These are phyloP conservation scores for Copidosoma aretas DNA, from an alignment of 2,888 invertebrate species.

Conservation along the genomic window DNA sequence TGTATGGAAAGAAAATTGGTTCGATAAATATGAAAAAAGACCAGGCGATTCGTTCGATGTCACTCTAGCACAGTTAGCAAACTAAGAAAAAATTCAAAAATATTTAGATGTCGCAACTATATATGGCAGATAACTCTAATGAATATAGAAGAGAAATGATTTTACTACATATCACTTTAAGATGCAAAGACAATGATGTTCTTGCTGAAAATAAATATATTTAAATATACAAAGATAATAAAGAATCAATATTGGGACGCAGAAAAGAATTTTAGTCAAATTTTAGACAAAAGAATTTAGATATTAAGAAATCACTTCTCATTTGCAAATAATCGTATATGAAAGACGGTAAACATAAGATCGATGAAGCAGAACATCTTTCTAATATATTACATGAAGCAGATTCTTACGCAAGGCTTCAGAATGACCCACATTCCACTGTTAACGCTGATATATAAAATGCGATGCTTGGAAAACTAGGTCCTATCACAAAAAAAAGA, in stretches of 20 bases:
- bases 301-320: conserved; percentile 49
- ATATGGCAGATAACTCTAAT: conserved; percentile 50
- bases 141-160: conserved; percentile 50
- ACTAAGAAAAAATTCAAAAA: conserved; percentile 47
- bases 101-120: conserved; percentile 58
- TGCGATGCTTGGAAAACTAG: too few relatives aligned
- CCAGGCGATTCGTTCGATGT: conserved; percentile 50
- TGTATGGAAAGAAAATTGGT: conserved; percentile 60
- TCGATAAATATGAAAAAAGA: conserved; percentile 59
- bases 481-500: too few relatives aligned
- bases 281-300: too few relatives aligned
- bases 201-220: conserved; percentile 54
- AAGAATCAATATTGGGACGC: conserved; percentile 48
- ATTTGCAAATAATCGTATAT: conserved; percentile 34
- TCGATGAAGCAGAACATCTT: too few relatives aligned
- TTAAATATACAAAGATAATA: conserved; percentile 50
- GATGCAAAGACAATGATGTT: conserved; percentile 56
- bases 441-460: too few relatives aligned
- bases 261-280: conserved; percentile 52
- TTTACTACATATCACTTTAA: conserved; percentile 55
- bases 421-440: too few relatives aligned
- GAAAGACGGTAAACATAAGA: conserved; percentile 19
- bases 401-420: too few relatives aligned
- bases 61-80: conserved; percentile 58
- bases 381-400: too few relatives aligned